Evolutionary conservation across 2,797 vertebrate genomes (phyloP), one percentile per base, ranked within the genome.

Genomic region (Merluccius polli): DNA sequence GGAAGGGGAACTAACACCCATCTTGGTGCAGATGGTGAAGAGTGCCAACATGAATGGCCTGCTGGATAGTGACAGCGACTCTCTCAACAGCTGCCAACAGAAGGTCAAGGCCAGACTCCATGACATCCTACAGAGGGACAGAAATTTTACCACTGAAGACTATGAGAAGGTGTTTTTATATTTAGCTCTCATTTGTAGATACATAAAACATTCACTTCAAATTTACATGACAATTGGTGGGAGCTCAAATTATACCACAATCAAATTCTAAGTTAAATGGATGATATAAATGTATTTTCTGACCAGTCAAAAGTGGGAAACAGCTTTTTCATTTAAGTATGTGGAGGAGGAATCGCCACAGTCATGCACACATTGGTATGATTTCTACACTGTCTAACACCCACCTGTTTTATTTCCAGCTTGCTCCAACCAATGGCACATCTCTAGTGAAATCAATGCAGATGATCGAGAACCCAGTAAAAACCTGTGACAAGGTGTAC

Each of bases 11-110:
- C 92, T 96, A 78, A 96, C 95, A 0, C 95, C 95, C 78, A 96
- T 96, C 86, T 93, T 96, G 80, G 95, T 96, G 71, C 95, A 96
- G 86, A 96, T 96, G 95, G 95, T 96, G 71, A 96, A 96, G 90
- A 96, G 95, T 83, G 95, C 95, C 77, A 96, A 96, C 81, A 96
- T 96, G 95, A 96, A 96, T 70, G 95, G 95, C 72, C 91, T 96
- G 29, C 84, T 96, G 89, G 95, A 96, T 83, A 96, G 95, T 2
- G 95, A 96, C 82, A 95, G 95, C 48, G 95, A 96, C 80, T 96
- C 95, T 44, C 79, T 96, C 73, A 96, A 92, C 87, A 96, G 93
- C 87, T 96, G 95, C 82, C 95, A 96, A 82, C 95, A 96, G 83
- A 92, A 93, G 72, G 95, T 96, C 79, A 96, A 96, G 89, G 94